A percentile compares a stretch with the other conserved stretches of the same genome.
phyloP scores from a whole-genome alignment of 2,797 vertebrate species.

The Meda fulgida region DNA sequence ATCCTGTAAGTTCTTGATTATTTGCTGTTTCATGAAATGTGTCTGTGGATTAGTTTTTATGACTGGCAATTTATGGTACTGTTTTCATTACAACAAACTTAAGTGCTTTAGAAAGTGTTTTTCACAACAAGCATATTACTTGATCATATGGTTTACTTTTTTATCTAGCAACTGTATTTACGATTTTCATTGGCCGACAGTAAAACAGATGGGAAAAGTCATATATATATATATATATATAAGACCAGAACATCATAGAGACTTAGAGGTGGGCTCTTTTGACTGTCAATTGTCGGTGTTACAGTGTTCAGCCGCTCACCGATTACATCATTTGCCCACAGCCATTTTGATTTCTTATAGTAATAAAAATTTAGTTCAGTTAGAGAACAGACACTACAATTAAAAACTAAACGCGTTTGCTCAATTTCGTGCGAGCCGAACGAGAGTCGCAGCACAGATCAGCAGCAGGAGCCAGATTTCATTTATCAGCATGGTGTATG shows the following conservation, averaged over 20 bases:
- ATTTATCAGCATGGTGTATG: too few species aligned
- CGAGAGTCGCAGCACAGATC: too few species aligned
- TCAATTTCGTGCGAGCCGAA: too few species aligned
- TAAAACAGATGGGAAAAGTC: not conserved
- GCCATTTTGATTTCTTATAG: too few species aligned
- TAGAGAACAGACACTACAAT: too few species aligned
- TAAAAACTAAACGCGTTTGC: too few species aligned
- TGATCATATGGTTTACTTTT: not conserved
- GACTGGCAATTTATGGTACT: not conserved
- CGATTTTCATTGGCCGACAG: not conserved
- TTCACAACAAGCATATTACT: not conserved
- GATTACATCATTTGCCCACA: too few species aligned
- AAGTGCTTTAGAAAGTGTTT: not conserved
- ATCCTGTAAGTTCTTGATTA: slow-evolving; percentile 25
- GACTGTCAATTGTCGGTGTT: too few species aligned
- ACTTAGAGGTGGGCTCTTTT: too few species aligned
- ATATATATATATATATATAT: not conserved
- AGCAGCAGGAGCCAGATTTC: too few species aligned
- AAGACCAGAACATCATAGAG: not conserved
- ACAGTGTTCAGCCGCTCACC: too few species aligned
- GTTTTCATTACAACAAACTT: slow-evolving; percentile 31
- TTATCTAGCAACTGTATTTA: not conserved
- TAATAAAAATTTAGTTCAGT: too few species aligned
- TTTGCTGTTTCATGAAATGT: slow-evolving; percentile 36
- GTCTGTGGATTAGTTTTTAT: slow-evolving; percentile 7